Evolutionary conservation across 30 jellyfish, hydroid and myxozoan species (phyloP).

Genomic region (Chironex yamaguchii): DNA sequence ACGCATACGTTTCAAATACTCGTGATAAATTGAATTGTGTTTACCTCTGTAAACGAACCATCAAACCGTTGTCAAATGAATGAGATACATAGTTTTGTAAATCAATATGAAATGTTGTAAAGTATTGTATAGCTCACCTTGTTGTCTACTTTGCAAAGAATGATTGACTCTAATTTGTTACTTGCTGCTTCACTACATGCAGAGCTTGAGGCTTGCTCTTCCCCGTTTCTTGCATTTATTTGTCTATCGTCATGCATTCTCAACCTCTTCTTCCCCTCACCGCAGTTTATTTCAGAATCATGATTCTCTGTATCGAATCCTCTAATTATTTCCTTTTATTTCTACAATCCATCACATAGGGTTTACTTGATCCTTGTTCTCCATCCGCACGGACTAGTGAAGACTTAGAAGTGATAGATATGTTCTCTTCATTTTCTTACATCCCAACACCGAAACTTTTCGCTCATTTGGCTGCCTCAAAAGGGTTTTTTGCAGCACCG

Average conservation of each 20-base stretch:
- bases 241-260: conserved; percentile 14
- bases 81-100: not conserved
- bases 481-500: conserved; percentile 10
- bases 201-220: not conserved
- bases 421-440: not conserved
- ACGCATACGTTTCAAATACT: conserved; percentile 13
- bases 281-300: conserved; percentile 9
- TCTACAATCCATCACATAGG: conserved; percentile 11
- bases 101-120: conserved; percentile 9
- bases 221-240: no score
- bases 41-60: not conserved
- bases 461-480: conserved; percentile 9
- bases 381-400: not conserved
- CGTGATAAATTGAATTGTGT: conserved; percentile 8
- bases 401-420: no score
- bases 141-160: not conserved
- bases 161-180: not conserved
- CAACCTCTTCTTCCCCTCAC: conserved; percentile 8
- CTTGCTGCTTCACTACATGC: conserved; percentile 4
- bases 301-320: no score
- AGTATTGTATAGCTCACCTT: conserved; percentile 3
- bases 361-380: conserved; percentile 15
- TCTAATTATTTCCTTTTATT: conserved; percentile 8
- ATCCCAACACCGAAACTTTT: conserved; percentile 6
- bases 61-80: not conserved